Conservation (phyloP, 2,113 vertebrate species). For the Benitochromis conjunctus region DNA sequence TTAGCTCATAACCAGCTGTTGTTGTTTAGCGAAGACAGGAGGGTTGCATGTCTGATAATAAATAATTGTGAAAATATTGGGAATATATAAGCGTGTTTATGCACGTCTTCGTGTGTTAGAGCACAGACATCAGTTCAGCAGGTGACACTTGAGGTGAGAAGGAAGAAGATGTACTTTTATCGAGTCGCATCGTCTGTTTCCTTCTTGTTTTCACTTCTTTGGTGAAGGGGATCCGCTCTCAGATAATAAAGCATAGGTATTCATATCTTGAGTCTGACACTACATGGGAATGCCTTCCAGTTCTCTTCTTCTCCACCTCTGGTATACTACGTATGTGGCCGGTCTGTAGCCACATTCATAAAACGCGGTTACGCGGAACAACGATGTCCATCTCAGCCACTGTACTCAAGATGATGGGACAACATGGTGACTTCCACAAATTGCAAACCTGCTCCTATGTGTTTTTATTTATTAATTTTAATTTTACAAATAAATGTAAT, state of each 20-base stretch:
- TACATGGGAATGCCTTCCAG: not conserved
- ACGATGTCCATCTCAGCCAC: not conserved
- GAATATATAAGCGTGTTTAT: not conserved
- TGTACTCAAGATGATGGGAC: not conserved
- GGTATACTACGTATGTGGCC: fast-evolving
- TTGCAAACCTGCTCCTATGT: not conserved
- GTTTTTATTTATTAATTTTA: not conserved
- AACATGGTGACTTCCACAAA: not conserved
- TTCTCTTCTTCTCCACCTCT: not conserved
- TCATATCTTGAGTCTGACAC: not conserved
- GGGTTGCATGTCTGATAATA: no score
- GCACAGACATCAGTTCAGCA: not conserved
- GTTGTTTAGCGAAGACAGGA: not conserved
- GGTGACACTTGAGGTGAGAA: not conserved
- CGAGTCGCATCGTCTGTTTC: fast-evolving
- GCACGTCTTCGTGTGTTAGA: not conserved
- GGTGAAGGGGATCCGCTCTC: not conserved
- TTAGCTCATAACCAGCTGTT: not conserved
- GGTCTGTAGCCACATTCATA: not conserved
- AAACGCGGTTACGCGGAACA: fast-evolving
- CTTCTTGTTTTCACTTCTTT: not conserved
- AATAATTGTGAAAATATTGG: no score
- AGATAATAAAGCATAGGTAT: not conserved
- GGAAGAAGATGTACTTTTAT: not conserved
- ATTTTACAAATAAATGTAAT: not conserved